These are phyloP conservation scores for Barnardius zonarius DNA, from an alignment of 2,113 vertebrate species.

Conservation along the genomic window DNA sequence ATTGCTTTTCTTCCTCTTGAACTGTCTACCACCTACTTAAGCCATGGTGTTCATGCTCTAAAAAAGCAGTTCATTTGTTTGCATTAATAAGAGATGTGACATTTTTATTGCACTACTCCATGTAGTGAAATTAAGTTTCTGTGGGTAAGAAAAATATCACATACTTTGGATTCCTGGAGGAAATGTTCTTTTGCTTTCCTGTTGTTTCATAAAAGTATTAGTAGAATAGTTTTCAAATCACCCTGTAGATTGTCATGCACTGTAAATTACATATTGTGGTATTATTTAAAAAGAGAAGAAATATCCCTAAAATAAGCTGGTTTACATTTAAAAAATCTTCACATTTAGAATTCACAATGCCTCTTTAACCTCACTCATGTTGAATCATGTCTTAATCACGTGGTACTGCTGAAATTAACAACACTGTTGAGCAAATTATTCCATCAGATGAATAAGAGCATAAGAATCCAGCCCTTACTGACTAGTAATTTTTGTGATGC, in stretches of 20 bases:
- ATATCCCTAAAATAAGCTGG: background rate
- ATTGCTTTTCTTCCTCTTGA: slow-evolving; percentile 62
- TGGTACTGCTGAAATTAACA: background rate
- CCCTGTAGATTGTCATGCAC: background rate
- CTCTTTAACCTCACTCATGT: background rate
- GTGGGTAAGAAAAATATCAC: slow-evolving; percentile 58
- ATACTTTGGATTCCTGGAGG: slow-evolving; percentile 56
- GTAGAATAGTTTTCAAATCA: slow-evolving; percentile 22
- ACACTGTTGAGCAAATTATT: slow-evolving; percentile 14
- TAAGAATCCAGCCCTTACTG: slow-evolving; percentile 8
- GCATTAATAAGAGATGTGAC: slow-evolving; percentile 67
- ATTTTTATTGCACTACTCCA: slow-evolving; percentile 64
- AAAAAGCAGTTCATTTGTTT: slow-evolving; percentile 70
- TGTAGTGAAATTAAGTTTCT: slow-evolving; percentile 70
- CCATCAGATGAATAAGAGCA: background rate
- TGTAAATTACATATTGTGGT: background rate
- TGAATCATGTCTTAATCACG: slow-evolving; percentile 33
- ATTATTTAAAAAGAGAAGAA: slow-evolving; percentile 15
- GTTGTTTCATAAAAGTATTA: slow-evolving; percentile 49
- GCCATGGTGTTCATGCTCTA: slow-evolving; percentile 41
- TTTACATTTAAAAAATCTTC: background rate
- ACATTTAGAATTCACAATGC: background rate
- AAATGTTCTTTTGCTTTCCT: slow-evolving; percentile 57
- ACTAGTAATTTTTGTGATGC: slow-evolving; percentile 2
- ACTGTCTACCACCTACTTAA: slow-evolving; percentile 65